These are phyloP conservation scores for Isoperla grammatica DNA, from an alignment of 2,888 invertebrate genomes.

Conservation along the genomic window DNA sequence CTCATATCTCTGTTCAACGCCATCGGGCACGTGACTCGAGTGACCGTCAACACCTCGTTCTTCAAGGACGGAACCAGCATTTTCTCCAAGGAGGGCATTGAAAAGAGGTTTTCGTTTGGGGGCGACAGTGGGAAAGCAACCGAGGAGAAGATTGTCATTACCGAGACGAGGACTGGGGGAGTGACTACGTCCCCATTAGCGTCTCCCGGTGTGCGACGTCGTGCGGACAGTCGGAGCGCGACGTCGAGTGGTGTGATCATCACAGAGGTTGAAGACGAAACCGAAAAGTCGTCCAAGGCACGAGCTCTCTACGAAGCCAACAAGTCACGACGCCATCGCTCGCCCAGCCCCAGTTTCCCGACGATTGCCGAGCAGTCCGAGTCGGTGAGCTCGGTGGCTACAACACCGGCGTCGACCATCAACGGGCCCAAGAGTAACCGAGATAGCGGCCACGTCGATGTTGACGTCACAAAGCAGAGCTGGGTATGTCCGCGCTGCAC, in stretches of 20 bases:
- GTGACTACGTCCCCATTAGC: neutral
- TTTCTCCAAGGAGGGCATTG: conserved; percentile 31
- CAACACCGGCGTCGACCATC: conserved; percentile 21
- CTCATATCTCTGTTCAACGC: conserved; percentile 59
- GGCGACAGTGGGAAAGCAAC: conserved; percentile 30
- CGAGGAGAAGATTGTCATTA: conserved; percentile 32
- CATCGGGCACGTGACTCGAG: conserved; percentile 52
- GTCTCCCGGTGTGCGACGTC: conserved; percentile 6
- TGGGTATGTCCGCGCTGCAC: conserved; percentile 60
- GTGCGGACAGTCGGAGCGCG: neutral
- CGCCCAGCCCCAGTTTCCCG: conserved; percentile 36
- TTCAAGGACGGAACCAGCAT: conserved; percentile 47
- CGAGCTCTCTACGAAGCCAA: conserved; percentile 24
- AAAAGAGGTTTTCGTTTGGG: conserved; percentile 31
- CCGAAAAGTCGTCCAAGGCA: conserved; percentile 17
- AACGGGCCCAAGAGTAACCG: conserved; percentile 5
- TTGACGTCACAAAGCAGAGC: conserved; percentile 27
- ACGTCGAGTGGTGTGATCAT: conserved; percentile 14
- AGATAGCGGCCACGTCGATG: neutral
- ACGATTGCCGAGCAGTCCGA: conserved; percentile 36
- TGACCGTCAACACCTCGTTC: conserved; percentile 48
- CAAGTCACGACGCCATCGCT: conserved; percentile 30
- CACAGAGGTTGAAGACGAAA: conserved; percentile 24
- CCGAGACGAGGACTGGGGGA: conserved; percentile 22
- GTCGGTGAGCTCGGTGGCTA: conserved; percentile 25